Conservation (phyloP, 2,888 invertebrate genomes). For the Lasioglossum zephyrum region DNA sequence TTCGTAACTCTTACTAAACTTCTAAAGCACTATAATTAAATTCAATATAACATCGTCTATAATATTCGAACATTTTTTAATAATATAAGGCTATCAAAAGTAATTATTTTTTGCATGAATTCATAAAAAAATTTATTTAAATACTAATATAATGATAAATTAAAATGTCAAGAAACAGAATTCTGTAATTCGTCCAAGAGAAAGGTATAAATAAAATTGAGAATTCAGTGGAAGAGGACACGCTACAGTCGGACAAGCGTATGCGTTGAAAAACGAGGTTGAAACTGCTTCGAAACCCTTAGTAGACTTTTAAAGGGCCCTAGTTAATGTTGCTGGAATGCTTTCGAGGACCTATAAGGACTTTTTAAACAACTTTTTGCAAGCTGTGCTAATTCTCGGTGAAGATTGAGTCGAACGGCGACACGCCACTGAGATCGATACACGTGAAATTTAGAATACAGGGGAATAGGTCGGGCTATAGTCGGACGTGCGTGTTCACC, state of each 20-base stretch:
- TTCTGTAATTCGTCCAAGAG: neutral
- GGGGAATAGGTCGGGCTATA: neutral
- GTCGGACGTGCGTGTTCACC: neutral
- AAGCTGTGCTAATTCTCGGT: neutral
- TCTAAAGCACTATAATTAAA: neutral
- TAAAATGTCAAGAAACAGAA: neutral
- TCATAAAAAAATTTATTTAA: neutral
- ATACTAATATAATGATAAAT: no score
- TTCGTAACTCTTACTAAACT: neutral
- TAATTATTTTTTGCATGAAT: neutral
- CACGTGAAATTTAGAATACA: neutral
- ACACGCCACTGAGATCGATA: neutral
- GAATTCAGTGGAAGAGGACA: neutral
- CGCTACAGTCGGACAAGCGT: neutral
- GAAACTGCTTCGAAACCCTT: neutral
- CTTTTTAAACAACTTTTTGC: conserved; percentile 6
- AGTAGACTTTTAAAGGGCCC: neutral
- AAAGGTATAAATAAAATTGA: neutral
- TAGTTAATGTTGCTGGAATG: neutral
- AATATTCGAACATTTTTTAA: neutral
- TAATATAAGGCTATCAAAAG: neutral
- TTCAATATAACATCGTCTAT: neutral
- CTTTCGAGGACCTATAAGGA: neutral
- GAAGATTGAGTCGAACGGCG: neutral
- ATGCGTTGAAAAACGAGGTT: neutral